Evolutionary conservation across 2,888 invertebrate species (phyloP).

Genomic region (Hemaris fuciformis): DNA sequence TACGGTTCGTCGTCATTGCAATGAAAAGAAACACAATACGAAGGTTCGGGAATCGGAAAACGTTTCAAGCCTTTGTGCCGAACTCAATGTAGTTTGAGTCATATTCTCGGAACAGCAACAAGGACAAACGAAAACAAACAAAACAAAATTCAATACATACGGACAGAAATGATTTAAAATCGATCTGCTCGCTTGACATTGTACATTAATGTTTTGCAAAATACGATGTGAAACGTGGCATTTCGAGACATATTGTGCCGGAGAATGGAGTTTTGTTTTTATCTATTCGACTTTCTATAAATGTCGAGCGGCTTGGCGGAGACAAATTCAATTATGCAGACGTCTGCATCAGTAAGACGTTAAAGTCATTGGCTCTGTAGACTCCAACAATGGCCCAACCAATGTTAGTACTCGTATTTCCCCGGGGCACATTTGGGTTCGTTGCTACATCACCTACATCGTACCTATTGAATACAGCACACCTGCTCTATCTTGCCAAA

Average conservation of each 20-base stretch:
- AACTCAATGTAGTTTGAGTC: constrained; percentile 6
- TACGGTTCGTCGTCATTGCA: background rate
- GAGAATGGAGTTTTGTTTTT: background rate
- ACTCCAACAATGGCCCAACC: background rate
- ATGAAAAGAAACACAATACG: background rate
- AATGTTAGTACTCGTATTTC: background rate
- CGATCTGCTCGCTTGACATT: background rate
- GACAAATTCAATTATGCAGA: background rate
- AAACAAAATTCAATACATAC: background rate
- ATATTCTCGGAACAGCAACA: background rate
- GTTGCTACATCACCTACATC: background rate
- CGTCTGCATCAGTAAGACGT: background rate
- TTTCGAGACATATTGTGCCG: background rate
- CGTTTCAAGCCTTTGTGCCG: background rate
- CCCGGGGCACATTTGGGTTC: background rate
- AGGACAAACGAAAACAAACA: background rate
- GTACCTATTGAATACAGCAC: background rate
- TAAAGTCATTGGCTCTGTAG: background rate
- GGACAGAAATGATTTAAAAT: background rate
- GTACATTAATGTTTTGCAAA: background rate
- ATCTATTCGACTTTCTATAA: background rate
- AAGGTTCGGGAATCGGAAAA: background rate
- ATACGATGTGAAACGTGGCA: background rate
- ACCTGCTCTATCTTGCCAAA: background rate
- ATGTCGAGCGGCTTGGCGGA: background rate